Evolutionary conservation across 1,140 invertebrate species (phyloP).

Genomic region (Leptinotarsa undecemlineata): DNA sequence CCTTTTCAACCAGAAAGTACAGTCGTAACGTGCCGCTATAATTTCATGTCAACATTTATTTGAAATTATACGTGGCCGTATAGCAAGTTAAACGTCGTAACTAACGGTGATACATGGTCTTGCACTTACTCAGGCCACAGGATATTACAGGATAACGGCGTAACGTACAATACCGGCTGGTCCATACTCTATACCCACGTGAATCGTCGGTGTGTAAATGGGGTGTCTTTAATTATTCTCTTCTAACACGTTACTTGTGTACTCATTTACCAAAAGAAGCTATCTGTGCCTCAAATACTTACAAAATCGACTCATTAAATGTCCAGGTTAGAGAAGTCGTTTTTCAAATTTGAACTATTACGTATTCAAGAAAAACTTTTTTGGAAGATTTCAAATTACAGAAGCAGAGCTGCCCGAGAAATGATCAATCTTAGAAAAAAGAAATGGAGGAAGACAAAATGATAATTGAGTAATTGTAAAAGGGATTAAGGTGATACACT

Average conservation of each 20-base stretch:
- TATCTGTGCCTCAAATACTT: no score
- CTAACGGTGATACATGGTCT: conserved; percentile 5
- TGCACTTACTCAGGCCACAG: neutral
- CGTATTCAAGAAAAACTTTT: no score
- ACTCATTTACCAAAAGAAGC: neutral
- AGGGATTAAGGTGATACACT: no score
- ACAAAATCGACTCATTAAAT: no score
- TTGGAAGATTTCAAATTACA: no score
- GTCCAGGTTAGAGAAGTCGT: no score
- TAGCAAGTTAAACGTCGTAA: conserved; percentile 1
- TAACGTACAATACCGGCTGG: neutral
- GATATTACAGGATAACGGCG: neutral
- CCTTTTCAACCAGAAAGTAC: conserved; percentile 2
- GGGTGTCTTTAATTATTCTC: neutral
- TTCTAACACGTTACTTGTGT: neutral
- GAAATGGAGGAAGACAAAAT: no score
- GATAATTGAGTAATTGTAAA: no score
- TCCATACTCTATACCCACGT: neutral
- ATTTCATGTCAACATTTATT: conserved; percentile 8
- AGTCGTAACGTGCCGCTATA: conserved; percentile 5
- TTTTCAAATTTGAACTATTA: no score
- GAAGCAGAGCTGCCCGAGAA: no score
- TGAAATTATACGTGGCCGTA: conserved; percentile 2
- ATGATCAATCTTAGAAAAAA: no score
- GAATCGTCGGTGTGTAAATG: neutral